phyloP scores from a whole-genome alignment of 2,113 vertebrate genomes.

The Gopherus flavomarginatus region DNA sequence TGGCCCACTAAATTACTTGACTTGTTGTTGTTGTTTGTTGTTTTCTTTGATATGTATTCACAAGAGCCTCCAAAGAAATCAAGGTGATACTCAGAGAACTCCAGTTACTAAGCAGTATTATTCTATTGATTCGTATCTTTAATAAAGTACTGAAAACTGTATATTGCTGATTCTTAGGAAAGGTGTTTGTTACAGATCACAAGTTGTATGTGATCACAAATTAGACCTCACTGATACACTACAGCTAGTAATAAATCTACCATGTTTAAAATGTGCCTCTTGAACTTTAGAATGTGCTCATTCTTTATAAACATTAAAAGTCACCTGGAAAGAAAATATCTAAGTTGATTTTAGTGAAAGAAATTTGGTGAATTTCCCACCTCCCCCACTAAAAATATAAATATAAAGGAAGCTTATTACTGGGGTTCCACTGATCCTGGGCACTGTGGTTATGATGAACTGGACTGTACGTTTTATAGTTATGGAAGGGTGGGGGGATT shows the following conservation, averaged over 20 bases:
- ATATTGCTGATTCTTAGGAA: slow-evolving; percentile 53
- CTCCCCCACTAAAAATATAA: background rate
- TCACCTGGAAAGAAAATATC: background rate
- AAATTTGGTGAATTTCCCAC: background rate
- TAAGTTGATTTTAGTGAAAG: background rate
- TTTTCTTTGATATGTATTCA: slow-evolving; percentile 65
- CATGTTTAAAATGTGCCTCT: slow-evolving; percentile 37
- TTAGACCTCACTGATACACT: slow-evolving; percentile 12
- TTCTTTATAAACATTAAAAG: slow-evolving; percentile 1
- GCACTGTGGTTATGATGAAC: background rate
- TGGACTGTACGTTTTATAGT: background rate
- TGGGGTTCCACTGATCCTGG: background rate
- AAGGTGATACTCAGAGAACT: slow-evolving; percentile 62
- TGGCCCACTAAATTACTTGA: slow-evolving; percentile 63
- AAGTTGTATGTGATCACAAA: slow-evolving; percentile 44
- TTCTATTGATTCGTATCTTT: slow-evolving; percentile 38
- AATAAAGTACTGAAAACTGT: slow-evolving; percentile 22
- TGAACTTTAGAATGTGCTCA: slow-evolving; percentile 27
- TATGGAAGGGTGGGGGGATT: background rate
- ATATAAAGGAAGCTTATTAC: background rate
- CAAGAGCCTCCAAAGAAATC: slow-evolving; percentile 60
- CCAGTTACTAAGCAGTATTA: slow-evolving; percentile 17
- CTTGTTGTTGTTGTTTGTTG: slow-evolving; percentile 63
- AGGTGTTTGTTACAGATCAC: slow-evolving; percentile 50
- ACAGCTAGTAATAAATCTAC: slow-evolving; percentile 54